Evolutionary conservation across 2,888 invertebrate genomes (phyloP), one percentile per base, ranked within the genome.

Genomic region (Ennomos quercinarius): DNA sequence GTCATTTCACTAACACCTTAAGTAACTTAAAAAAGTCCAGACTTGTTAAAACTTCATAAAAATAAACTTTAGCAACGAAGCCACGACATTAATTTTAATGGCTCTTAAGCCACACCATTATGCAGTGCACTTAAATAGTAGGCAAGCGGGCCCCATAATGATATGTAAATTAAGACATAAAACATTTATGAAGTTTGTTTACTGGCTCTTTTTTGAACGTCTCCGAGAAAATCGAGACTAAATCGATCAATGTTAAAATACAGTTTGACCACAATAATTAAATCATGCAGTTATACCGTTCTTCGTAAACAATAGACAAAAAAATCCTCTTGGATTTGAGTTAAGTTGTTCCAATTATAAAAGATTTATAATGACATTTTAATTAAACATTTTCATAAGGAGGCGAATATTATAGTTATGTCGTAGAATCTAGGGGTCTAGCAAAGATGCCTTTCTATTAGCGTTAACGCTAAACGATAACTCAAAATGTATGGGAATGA

Each of bases 151-250:
- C 42, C 37, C 17, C 36, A 59, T 57, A 45, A 38, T 48, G 13
- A 40, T 55, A 68, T 61, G 60, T 17, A 67, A 65, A 63, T 60
- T 11, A 58, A 59, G 57, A 46, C 55, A 60, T 65, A 60, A 59
- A 50, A 52, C 48, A 57, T 62, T 58, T 45, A 56, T 38, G 38
- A 39, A 67, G 63, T 65, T 63, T 63, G 53, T 60, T 65, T 62
- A 52, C 42, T 62, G 42, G 2, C 6, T 13, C 46, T 49, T 61
- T 56, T 61, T 55, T 41, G 34, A 40, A 37, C 37, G 37, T 35
- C 36, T 45, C 27, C 37, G 17, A 45, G 50, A 46, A 49, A 11
- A 48, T 46, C 42, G 45, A 51, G 49, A 11, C 54, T 41, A 61
- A 58, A 56, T 58, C 36, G 47, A 58, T 52, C 58, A 46, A 47